Conservation (phyloP, 2,888 invertebrate species). For the Drosophila sordidula region DNA sequence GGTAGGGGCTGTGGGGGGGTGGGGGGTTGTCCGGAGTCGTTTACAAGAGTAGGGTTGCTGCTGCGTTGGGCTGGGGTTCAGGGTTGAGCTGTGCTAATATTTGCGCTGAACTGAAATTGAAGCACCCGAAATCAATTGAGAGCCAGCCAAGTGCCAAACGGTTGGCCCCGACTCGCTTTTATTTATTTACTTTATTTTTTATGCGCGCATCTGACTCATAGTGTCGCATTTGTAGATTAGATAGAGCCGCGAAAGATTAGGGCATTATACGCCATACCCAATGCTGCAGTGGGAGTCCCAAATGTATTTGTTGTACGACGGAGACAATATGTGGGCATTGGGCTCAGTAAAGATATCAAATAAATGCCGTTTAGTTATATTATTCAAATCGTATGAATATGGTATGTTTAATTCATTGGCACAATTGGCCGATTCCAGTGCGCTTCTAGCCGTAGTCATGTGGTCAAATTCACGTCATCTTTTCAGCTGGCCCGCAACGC, state of each 20-base stretch:
- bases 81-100: constrained; percentile 58
- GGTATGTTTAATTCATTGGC: too few species aligned
- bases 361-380: background rate
- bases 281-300: constrained; percentile 9
- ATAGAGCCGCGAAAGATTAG: constrained; percentile 17
- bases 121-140: constrained; percentile 56
- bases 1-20: background rate
- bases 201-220: constrained; percentile 38
- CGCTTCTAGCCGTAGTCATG: constrained; percentile 20
- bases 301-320: background rate
- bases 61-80: background rate
- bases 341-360: background rate
- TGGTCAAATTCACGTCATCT: constrained; percentile 37
- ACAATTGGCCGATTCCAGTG: background rate
- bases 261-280: background rate
- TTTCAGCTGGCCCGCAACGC: constrained; percentile 22
- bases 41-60: constrained; percentile 18
- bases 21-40: constrained; percentile 5
- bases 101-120: constrained; percentile 55
- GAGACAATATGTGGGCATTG: background rate
- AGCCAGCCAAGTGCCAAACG: constrained; percentile 30
- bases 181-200: constrained; percentile 20
- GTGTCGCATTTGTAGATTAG: constrained; percentile 37
- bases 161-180: constrained; percentile 6
- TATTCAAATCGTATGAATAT: background rate